These are phyloP conservation scores for Distichodus sexfasciatus DNA, from an alignment of 2,797 vertebrate genomes.

Conservation along the genomic window DNA sequence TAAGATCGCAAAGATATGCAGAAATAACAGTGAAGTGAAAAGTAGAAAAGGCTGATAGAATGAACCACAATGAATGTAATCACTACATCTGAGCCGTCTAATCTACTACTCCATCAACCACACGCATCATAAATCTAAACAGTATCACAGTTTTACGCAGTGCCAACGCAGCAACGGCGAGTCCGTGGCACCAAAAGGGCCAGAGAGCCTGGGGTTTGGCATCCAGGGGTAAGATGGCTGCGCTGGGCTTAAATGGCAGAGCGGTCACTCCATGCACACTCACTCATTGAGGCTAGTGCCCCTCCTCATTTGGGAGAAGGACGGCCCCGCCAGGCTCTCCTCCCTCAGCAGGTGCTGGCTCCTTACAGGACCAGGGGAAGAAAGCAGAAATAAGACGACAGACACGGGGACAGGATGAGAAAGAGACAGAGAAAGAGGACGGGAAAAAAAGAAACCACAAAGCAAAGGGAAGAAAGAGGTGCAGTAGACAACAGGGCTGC, in stretches of 20 bases:
- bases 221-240: conserved; percentile 41
- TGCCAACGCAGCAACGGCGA: conserved; percentile 13
- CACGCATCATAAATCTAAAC: not conserved
- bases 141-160: not conserved
- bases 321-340: conserved; percentile 56
- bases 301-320: conserved; percentile 64
- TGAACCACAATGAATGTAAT: not conserved
- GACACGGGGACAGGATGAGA: conserved; percentile 15
- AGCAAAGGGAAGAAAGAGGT: conserved; percentile 24
- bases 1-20: conserved; percentile 8
- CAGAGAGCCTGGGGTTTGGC: conserved; percentile 42
- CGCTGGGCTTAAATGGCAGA: conserved; percentile 35
- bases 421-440: conserved; percentile 25
- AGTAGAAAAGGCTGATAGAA: not conserved
- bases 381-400: conserved; percentile 24
- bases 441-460: conserved; percentile 33
- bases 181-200: conserved; percentile 29
- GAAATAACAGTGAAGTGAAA: not conserved
- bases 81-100: not conserved
- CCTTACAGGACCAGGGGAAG: conserved; percentile 42
- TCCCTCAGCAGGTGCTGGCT: conserved; percentile 55
- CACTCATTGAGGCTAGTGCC: conserved; percentile 71
- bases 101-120: not conserved
- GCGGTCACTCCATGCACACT: conserved; percentile 58
- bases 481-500: conserved; percentile 26